Conservation (phyloP, 1,140 invertebrate species). For the Aphelenchoides besseyi region DNA sequence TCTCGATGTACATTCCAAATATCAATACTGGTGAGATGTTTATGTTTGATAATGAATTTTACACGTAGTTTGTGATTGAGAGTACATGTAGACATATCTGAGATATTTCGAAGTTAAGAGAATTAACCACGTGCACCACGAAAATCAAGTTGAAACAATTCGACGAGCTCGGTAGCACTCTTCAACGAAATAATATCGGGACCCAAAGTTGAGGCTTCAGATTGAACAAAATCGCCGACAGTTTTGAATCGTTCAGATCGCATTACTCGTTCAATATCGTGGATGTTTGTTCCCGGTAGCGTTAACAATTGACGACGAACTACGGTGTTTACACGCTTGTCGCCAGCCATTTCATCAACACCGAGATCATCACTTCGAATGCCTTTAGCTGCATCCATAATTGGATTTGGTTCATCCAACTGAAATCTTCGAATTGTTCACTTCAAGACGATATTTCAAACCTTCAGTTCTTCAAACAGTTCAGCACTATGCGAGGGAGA, state of each 20-base stretch:
- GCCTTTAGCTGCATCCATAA: slow-evolving; percentile 43
- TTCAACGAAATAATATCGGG: not conserved
- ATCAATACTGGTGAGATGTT: not conserved
- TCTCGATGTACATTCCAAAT: not conserved
- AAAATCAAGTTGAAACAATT: not conserved
- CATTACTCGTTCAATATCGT: slow-evolving; percentile 4
- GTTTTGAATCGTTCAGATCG: not conserved
- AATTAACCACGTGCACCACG: not conserved
- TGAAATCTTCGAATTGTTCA: slow-evolving; percentile 21
- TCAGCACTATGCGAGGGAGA: slow-evolving; percentile 53
- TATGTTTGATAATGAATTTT: not conserved
- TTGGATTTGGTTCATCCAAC: slow-evolving; percentile 50
- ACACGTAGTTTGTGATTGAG: not conserved
- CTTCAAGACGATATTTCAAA: slow-evolving; percentile 1
- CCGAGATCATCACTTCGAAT: slow-evolving; percentile 45
- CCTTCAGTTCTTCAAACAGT: slow-evolving; percentile 60
- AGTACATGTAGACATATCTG: no score
- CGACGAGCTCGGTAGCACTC: not conserved
- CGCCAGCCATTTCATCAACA: slow-evolving; percentile 21
- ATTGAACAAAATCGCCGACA: not conserved
- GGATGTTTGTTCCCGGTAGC: not conserved
- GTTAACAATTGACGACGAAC: not conserved
- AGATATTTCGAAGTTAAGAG: not conserved
- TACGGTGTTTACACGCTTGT: not conserved
- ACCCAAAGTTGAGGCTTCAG: not conserved